These are phyloP conservation scores for Trigoniulus corallinus DNA, from an alignment of 1,140 invertebrate species.

Conservation along the genomic window DNA sequence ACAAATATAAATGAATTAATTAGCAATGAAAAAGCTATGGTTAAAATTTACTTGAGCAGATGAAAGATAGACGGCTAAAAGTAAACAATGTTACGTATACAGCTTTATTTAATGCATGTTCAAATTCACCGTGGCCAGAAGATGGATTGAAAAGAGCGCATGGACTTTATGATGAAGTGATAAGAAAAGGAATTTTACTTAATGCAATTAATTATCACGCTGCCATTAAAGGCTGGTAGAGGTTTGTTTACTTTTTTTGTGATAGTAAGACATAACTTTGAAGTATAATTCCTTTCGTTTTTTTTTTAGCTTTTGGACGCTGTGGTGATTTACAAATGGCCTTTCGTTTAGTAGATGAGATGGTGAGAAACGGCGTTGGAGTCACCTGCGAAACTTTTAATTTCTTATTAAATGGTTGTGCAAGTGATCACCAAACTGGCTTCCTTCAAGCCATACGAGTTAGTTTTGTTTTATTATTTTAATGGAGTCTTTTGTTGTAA, in stretches of 20 bases:
- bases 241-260: neutral
- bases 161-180: slow-evolving; percentile 44
- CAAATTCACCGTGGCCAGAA: slow-evolving; percentile 48
- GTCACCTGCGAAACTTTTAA: slow-evolving; percentile 52
- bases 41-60: slow-evolving; percentile 24
- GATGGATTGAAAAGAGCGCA: slow-evolving; percentile 45
- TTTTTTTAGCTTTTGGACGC: slow-evolving; percentile 48
- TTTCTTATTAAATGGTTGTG: slow-evolving; percentile 65
- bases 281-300: neutral
- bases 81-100: slow-evolving; percentile 55
- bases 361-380: slow-evolving; percentile 41
- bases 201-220: slow-evolving; percentile 66
- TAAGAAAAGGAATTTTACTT: slow-evolving; percentile 43
- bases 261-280: neutral
- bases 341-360: slow-evolving; percentile 68
- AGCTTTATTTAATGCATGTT: slow-evolving; percentile 70
- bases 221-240: slow-evolving; percentile 52
- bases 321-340: slow-evolving; percentile 56
- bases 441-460: slow-evolving; percentile 56
- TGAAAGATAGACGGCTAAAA: slow-evolving; percentile 52
- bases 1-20: neutral
- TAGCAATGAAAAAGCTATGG: neutral
- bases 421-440: slow-evolving; percentile 54
- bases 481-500: slow-evolving; percentile 8
- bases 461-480: slow-evolving; percentile 7